Conservation (phyloP, 53 echinoderm and acorn worm species). For the Antedon mediterranea region DNA sequence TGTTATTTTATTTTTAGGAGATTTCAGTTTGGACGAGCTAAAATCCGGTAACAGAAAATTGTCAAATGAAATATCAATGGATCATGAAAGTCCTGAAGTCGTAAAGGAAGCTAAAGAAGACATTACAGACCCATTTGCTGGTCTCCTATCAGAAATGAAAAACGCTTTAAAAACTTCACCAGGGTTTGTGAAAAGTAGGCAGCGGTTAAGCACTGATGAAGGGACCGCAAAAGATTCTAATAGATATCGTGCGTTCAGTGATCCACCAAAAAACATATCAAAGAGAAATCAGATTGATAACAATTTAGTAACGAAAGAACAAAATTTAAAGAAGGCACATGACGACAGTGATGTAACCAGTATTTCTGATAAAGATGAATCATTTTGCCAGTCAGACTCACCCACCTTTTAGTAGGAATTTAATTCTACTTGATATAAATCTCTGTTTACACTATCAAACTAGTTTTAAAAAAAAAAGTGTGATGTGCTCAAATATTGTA, state of each 20-base stretch:
- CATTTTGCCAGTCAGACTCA: not conserved
- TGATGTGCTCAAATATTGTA: too few relatives aligned
- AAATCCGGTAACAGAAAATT: not conserved
- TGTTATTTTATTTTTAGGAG: not conserved
- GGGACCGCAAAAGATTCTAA: not conserved
- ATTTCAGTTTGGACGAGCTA: not conserved
- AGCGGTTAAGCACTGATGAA: slow-evolving; percentile 5
- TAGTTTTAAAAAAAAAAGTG: too few relatives aligned
- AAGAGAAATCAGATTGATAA: not conserved
- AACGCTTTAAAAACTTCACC: slow-evolving; percentile 38
- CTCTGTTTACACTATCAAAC: too few relatives aligned
- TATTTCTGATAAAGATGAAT: not conserved
- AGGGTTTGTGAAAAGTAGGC: slow-evolving; percentile 2
- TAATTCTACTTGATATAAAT: too few relatives aligned
- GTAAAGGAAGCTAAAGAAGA: not conserved
- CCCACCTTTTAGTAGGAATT: not conserved
- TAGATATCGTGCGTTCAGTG: not conserved
- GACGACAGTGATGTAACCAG: not conserved
- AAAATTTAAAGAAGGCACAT: not conserved
- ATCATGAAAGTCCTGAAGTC: not conserved
- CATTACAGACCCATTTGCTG: slow-evolving; percentile 38
- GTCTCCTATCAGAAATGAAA: slow-evolving; percentile 53
- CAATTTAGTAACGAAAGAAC: not conserved
- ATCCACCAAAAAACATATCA: not conserved
- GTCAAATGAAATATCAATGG: slow-evolving; percentile 6